A percentile compares a stretch with the other conserved stretches of the same genome.
These are phyloP conservation scores for Tor tambroides DNA, from an alignment of 2,113 vertebrate species.

Conservation along the genomic window DNA sequence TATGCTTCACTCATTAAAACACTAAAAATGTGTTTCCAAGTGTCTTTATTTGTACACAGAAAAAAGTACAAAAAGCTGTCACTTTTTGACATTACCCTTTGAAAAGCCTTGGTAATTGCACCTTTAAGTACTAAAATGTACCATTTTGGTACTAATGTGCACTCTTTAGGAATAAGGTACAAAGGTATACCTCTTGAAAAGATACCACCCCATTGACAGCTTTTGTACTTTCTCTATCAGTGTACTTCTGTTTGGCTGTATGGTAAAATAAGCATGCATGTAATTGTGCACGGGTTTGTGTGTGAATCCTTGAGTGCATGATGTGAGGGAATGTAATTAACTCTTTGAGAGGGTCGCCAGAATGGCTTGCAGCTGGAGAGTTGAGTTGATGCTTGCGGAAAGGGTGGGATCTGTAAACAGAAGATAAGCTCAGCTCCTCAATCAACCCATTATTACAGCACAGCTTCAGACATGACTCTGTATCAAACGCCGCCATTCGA, in stretches of 20 bases:
- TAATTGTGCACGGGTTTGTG: not conserved
- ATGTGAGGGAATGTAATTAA: not conserved
- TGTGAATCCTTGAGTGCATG: not conserved
- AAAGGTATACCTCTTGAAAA: too few species aligned
- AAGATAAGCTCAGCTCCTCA: conserved; percentile 66
- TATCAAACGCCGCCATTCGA: conserved; percentile 30
- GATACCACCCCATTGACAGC: too few species aligned
- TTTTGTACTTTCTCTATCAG: too few species aligned
- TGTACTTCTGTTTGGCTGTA: not conserved
- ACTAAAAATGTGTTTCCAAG: not conserved
- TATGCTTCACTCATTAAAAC: not conserved
- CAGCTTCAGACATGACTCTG: conserved; percentile 44
- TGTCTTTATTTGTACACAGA: not conserved
- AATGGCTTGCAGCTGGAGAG: conserved; percentile 31
- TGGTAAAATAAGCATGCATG: not conserved
- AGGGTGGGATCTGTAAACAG: conserved; percentile 75
- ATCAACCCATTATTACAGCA: conserved; percentile 49
- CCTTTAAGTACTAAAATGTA: not conserved
- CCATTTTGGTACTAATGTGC: not conserved
- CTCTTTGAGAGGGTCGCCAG: not conserved
- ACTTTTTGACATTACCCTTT: not conserved
- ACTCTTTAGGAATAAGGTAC: not conserved
- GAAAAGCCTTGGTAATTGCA: not conserved
- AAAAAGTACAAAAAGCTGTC: not conserved
- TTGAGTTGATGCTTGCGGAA: conserved; percentile 62